Conservation (phyloP, 2,888 invertebrate genomes). For the Calameuta idolon region DNA sequence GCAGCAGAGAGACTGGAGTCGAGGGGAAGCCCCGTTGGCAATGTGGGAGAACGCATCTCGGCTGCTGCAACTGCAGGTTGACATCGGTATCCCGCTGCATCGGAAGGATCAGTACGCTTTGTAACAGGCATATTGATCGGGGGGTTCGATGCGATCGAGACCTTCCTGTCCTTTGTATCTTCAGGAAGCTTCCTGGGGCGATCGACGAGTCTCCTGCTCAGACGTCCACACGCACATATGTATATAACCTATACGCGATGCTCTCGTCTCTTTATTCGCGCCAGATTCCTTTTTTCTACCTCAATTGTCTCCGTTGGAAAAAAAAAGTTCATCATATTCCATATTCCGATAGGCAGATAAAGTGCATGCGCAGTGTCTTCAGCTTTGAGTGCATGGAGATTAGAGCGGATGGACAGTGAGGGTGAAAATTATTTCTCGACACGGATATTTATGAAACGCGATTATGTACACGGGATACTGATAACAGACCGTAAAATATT, state of each 20-base stretch:
- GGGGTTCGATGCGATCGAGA: background rate
- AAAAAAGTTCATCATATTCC: background rate
- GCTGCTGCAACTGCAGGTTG: background rate
- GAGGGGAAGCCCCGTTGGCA: background rate
- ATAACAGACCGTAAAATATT: background rate
- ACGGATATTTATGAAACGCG: background rate
- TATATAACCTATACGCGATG: background rate
- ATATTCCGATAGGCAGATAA: background rate
- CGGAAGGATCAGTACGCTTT: background rate
- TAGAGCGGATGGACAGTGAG: background rate
- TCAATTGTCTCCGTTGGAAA: background rate
- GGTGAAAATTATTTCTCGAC: background rate
- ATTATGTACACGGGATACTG: background rate
- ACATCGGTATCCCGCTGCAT: background rate
- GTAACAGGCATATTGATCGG: background rate
- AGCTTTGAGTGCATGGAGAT: background rate
- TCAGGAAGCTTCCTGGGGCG: background rate
- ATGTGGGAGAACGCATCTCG: background rate
- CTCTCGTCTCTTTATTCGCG: background rate
- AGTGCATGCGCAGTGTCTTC: background rate
- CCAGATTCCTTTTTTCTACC: background rate
- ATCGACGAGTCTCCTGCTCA: background rate
- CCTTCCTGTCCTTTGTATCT: background rate
- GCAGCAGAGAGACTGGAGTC: background rate
- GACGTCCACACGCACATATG: background rate